A percentile compares a stretch with the other conserved stretches of the same genome.
phyloP scores from a whole-genome alignment of 2,113 vertebrate genomes.

The Heliornis fulica region DNA sequence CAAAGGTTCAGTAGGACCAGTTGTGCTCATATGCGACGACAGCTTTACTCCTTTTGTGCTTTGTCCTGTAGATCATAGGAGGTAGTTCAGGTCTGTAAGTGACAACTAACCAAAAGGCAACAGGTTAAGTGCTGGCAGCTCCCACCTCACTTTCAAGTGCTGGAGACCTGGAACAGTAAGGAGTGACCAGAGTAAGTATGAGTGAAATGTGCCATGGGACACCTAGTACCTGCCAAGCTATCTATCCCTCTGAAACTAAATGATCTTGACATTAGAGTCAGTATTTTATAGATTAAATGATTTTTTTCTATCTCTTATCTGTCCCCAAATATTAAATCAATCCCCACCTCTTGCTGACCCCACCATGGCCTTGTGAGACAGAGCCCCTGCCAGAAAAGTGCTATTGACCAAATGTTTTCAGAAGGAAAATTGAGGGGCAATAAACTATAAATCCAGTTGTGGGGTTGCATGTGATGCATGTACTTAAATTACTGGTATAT shows the following conservation, averaged over 20 bases:
- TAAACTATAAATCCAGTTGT: neutral
- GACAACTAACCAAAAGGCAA: neutral
- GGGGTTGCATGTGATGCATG: neutral
- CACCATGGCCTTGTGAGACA: neutral
- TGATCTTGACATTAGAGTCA: neutral
- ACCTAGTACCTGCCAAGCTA: accelerated
- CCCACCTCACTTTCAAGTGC: neutral
- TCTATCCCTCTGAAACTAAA: neutral
- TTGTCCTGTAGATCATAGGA: neutral
- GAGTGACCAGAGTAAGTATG: neutral
- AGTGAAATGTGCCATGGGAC: neutral
- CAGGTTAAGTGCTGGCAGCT: neutral
- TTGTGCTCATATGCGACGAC: neutral
- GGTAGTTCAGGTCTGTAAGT: neutral
- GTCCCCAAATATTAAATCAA: neutral
- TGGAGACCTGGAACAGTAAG: neutral
- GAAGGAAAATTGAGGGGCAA: neutral
- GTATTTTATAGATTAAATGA: neutral
- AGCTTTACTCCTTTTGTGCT: neutral
- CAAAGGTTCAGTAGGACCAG: neutral
- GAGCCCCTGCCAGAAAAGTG: neutral
- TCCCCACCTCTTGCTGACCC: neutral
- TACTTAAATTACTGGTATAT: neutral
- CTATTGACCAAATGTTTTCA: neutral
- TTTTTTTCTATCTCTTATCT: neutral